Conservation (phyloP, 2,113 vertebrate species). For the Xiphophorus couchianus region DNA sequence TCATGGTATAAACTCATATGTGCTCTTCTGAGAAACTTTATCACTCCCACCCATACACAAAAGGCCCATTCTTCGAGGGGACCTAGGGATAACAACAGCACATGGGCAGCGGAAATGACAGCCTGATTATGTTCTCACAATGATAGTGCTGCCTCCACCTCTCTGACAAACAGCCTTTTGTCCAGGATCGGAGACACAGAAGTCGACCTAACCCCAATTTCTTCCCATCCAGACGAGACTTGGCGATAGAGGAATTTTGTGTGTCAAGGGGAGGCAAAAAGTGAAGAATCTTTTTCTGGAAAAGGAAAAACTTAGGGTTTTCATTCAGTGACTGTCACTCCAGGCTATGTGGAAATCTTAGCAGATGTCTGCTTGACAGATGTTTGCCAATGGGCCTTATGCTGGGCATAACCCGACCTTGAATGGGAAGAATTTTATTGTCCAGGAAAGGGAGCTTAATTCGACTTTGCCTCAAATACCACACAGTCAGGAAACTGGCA, state of each 20-base stretch:
- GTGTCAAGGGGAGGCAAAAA: constrained; percentile 10
- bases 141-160: constrained; percentile 89
- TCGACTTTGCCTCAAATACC: constrained; percentile 82
- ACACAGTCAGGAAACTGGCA: constrained; percentile 67
- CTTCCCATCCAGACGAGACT: constrained; percentile 50
- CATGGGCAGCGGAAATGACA: constrained; percentile 93
- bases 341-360: constrained; percentile 76
- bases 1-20: constrained; percentile 92
- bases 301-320: constrained; percentile 24
- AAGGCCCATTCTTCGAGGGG: constrained; percentile 90
- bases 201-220: constrained; percentile 54
- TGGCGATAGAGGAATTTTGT: constrained; percentile 44
- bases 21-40: constrained; percentile 91
- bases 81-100: constrained; percentile 86
- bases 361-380: constrained; percentile 88
- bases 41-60: constrained; percentile 92
- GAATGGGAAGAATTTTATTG: constrained; percentile 85
- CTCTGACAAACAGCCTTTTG: constrained; percentile 91
- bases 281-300: constrained; percentile 11
- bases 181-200: constrained; percentile 75
- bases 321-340: constrained; percentile 66
- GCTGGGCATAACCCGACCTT: constrained; percentile 81
- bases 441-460: constrained; percentile 84
- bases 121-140: constrained; percentile 96
- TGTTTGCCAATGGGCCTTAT: constrained; percentile 85